Base-by-base conservation (phyloP, 2,888 invertebrate genomes). In the Rambutsinella grinnellia region DNA sequence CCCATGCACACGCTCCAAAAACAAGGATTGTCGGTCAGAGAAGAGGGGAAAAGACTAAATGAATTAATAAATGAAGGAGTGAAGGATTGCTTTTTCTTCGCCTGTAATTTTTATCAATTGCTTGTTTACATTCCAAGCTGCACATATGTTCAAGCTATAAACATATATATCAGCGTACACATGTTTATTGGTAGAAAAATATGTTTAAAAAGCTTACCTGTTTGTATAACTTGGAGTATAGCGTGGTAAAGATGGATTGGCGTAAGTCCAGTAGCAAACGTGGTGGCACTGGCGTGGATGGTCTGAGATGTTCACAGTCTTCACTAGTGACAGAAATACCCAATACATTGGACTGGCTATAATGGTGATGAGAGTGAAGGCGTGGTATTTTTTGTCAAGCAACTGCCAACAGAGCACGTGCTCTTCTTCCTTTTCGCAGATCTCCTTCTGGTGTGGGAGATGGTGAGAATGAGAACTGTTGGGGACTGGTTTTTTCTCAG, bases 211-310 rank as follows among this genome's bases (percentile, higher is more conserved):
- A n/a, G n/a, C n/a, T n/a, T n/a, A n/a, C n/a, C n/a, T n/a, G n/a
- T n/a, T n/a, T n/a, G n/a, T n/a, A n/a, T n/a, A n/a, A n/a, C n/a
- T n/a, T n/a, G n/a, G n/a, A n/a, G n/a, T n/a, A n/a, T n/a, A n/a
- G 36, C 36, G 6, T 36, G 13, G 6, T 36, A 36, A 36, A 36
- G 13, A 36, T 56, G 74, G 21, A 44, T 76, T 76, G 76, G 76
- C 76, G 62, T 69, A 69, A 69, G 63, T 76, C 76, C 76, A 76
- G 76, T 76, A 58, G 68, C 57, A 65, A 68, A 63, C 75, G 74
- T 66, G 61, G 60, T 36, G 10, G 49, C 51, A 21, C 17, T 53
- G 13, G 21, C 15, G 13, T 19, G 21, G 53, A 36, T 54, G 27
- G 27, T 23, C 23, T 36, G 36, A 36, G 36, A 36, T 36, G 36